Evolutionary conservation across 2,113 vertebrate genomes (phyloP), one percentile per base, ranked within the genome.

Genomic region (Oophaga pumilio): DNA sequence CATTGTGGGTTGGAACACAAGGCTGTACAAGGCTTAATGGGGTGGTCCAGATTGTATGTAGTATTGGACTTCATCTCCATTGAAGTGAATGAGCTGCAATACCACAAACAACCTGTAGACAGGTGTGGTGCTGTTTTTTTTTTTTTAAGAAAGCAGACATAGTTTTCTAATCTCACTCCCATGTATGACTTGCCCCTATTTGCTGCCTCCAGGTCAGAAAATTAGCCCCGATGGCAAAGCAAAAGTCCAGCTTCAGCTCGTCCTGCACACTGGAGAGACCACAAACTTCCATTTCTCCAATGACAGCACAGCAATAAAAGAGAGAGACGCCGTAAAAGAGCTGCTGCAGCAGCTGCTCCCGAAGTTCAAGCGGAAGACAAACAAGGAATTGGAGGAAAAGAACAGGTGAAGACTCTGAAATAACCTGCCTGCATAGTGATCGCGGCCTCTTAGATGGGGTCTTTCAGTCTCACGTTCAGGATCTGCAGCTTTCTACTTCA

Each of bases 171-270:
- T 5, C 24, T 22, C 20, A 50, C 20, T 56, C 69, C 69, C 26
- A 28, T 73, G n/a, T 56, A 14, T 59, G 52, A 24, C 8, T 28
- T 77, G n/a, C 6, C 1, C 52, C 50, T 26, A 1, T 80, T 53
- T 78, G 4, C 7, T 50, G 15, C n/a, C 8, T 76, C 59, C 92
- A 99, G 98, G 98, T 94, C 98, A 99, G 95, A 99, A 99, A 94
- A 99, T 99, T 91, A 99, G 98, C 93, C 98, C 98, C 78, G 98
- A 99, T 91, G 98, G 98, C 82, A 99, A 99, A 95, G 95, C 98
- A 86, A 99, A 99, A 94, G 96, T 99, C 92, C 98, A 99, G 88
- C 97, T 99, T 84, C 98, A 99, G 93, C 92, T 99, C 84, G 96
- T 99, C 68, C 94, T 99, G 88, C 97, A 99, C 92, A 96, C 96